Base-by-base conservation (phyloP, 2,888 invertebrate genomes). In the Caenorhabditis sp. region DNA sequence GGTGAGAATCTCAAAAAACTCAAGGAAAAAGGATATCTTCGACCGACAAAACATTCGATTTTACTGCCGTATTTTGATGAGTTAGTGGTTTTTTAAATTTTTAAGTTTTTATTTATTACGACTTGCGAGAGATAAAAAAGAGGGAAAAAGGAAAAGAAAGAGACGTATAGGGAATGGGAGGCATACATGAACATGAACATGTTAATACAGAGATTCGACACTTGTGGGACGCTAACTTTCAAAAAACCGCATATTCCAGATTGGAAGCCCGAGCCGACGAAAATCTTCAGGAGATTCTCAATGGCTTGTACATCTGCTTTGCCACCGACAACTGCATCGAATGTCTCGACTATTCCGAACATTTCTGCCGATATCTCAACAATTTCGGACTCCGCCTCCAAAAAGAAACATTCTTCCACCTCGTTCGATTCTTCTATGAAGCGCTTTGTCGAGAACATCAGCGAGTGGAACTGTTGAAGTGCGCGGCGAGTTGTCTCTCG, bases 381-480 rank as follows among this genome's bases (percentile, higher is more conserved):
- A 64, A 69, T 24, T 86, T 82, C 55, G 84, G 84, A 0, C 61
- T 80, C 24, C 68, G 85, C 55, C 78, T 86, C 64, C 22, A 65
- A 5, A 74, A 83, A 32, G 32, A 58, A 9, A 55, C 37, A 4
- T 53, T 74, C 37, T 50, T 80, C 37, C 28, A 69, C 40, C 50
- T 80, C 8, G 35, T 69, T 3, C 55, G 56, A 6, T 76, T 80
- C 28, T 80, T 80, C 40, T 64, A 74, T n/a, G 80, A 74, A 18
- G 64, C n/a, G 5, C 13, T 80, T 6, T 51, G 56, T 18, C 74
- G 51, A n/a, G 51, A 74, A 28, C 32, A 74, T 53, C 80, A 76
- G 28, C 18, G 28, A 8, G 0, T 3, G 0, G 32, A 40, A n/a
- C 20, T 80, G 13, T 51, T 74, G 20, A 53, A 22, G 24, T 37